phyloP scores from a whole-genome alignment of 2,113 vertebrate genomes.

The Mesitornis unicolor region DNA sequence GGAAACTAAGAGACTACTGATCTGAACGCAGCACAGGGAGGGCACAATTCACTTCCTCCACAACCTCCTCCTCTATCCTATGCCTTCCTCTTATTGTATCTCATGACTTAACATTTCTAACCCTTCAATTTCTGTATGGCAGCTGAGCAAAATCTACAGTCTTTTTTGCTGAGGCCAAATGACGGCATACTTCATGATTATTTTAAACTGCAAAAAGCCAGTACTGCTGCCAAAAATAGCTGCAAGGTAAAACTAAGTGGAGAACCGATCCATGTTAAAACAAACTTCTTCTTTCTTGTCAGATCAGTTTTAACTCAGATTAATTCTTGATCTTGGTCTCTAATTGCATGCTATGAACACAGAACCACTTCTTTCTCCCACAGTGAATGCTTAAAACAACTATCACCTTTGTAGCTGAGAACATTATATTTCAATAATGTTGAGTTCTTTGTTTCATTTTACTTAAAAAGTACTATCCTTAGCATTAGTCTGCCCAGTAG shows the following conservation, averaged over 20 bases:
- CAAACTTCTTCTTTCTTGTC: background rate
- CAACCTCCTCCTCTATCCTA: background rate
- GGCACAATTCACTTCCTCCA: background rate
- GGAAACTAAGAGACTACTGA: background rate
- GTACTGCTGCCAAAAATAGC: background rate
- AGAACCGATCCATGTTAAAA: background rate
- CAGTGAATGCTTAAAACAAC: background rate
- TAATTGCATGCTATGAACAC: background rate
- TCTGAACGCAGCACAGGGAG: background rate
- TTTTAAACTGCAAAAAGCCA: background rate
- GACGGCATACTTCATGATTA: background rate
- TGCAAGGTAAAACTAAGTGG: background rate
- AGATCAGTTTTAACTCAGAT: background rate
- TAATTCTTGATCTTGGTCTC: background rate
- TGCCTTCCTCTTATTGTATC: background rate
- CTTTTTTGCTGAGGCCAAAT: background rate
- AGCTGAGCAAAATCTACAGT: background rate
- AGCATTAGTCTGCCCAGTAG: background rate
- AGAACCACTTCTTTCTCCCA: background rate
- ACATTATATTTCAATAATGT: background rate
- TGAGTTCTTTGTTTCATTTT: background rate
- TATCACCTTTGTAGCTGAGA: background rate
- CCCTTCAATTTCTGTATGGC: background rate
- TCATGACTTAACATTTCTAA: background rate
- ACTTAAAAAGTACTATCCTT: background rate